phyloP scores from a whole-genome alignment of 2,888 invertebrate species.

The Athalia cordata region DNA sequence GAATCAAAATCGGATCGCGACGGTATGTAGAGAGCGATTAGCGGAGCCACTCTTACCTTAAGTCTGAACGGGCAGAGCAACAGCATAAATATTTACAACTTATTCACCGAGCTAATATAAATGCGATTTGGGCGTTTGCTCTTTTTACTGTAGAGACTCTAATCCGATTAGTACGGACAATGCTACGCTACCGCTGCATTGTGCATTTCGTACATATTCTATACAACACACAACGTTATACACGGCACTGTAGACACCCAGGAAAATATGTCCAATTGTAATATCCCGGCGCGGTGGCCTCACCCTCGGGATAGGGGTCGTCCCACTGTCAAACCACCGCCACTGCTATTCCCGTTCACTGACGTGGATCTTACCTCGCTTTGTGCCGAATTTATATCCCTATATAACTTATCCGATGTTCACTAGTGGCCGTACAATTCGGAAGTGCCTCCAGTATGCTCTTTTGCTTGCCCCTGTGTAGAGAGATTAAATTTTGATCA shows the following conservation, averaged over 20 bases:
- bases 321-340: slow-evolving; percentile 47
- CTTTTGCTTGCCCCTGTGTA: slow-evolving; percentile 14
- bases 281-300: not conserved
- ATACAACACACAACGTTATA: slow-evolving; percentile 50
- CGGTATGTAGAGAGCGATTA: slow-evolving; percentile 68
- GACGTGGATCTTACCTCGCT: slow-evolving; percentile 70
- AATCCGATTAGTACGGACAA: slow-evolving; percentile 69
- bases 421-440: no score
- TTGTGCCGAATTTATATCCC: slow-evolving; percentile 63
- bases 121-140: slow-evolving; percentile 74
- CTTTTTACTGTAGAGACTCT: slow-evolving; percentile 71
- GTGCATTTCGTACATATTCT: slow-evolving; percentile 46
- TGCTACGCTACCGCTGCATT: slow-evolving; percentile 43
- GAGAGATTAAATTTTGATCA: no score
- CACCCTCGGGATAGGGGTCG: slow-evolving; percentile 55
- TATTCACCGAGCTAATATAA: slow-evolving; percentile 73
- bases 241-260: slow-evolving; percentile 29
- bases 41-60: slow-evolving; percentile 61
- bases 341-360: slow-evolving; percentile 65
- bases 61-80: slow-evolving; percentile 48
- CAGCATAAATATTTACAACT: slow-evolving; percentile 73
- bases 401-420: not conserved
- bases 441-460: slow-evolving; percentile 22
- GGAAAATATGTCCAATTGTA: slow-evolving; percentile 11
- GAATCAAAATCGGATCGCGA: slow-evolving; percentile 63